These are phyloP conservation scores for Ormyrus labotus DNA, from an alignment of 2,888 invertebrate species.

Conservation along the genomic window DNA sequence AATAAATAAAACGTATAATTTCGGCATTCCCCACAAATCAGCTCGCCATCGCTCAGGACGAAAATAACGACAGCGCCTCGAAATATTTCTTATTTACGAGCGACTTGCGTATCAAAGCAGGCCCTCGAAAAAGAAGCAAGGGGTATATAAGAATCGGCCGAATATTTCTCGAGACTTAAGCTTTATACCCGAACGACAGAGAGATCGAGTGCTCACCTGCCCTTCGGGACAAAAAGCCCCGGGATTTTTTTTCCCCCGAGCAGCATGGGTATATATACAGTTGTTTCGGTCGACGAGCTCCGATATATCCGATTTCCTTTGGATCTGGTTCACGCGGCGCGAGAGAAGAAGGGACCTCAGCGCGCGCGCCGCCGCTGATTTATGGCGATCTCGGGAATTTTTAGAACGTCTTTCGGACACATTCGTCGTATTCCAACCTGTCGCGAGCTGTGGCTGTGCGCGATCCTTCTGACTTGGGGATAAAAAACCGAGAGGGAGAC, in stretches of 20 bases:
- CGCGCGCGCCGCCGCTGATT: conserved; percentile 46
- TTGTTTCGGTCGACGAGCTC: conserved; percentile 73
- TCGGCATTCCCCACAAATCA: conserved; percentile 27
- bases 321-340: conserved; percentile 60
- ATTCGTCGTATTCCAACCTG: conserved; percentile 49
- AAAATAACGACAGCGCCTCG: conserved; percentile 51
- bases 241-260: conserved; percentile 33
- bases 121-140: not conserved
- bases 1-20: conserved; percentile 28
- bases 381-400: conserved; percentile 55
- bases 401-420: conserved; percentile 52
- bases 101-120: conserved; percentile 10
- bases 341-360: conserved; percentile 23
- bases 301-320: conserved; percentile 65
- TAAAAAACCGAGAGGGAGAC: conserved; percentile 33
- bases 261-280: conserved; percentile 44
- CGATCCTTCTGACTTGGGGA: not conserved
- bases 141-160: not conserved
- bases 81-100: conserved; percentile 52
- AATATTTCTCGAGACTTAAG: conserved; percentile 38
- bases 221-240: not conserved
- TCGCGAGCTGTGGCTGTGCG: not conserved
- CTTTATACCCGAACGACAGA: conserved; percentile 17
- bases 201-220: conserved; percentile 49
- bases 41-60: conserved; percentile 14